Base-by-base conservation (phyloP, 2,797 vertebrate genomes). In the Gallinago solitaria region DNA sequence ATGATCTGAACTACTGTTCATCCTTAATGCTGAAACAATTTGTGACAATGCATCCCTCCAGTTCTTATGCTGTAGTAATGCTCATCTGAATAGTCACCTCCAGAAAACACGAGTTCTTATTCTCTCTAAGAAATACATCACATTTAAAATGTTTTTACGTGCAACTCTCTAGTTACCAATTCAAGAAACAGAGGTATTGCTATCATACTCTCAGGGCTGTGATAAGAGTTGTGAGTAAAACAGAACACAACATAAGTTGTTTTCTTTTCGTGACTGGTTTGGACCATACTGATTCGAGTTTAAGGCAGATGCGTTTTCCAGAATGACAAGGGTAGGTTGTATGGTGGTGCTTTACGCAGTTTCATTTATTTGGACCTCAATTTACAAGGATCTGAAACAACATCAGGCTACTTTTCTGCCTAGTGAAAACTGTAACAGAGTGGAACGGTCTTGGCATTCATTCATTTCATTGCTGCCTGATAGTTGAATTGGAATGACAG, bases 371-470 rank as follows among this genome's bases (percentile, higher is more conserved):
- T 83, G 39, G 25, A 45, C 71, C 51, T 82, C 68, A 53, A 12
- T 91, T 96, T 95, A 67, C 11, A 73, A 79, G 56, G 57, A 63
- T 91, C 37, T 78, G 84, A 96, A 96, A 95, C n/a, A 50, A 64
- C 6, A 9, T 70, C 63, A 78, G 50, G 47, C 77, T 79, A 75
- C 75, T 93, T 45, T 93, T 90, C 37, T 86, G 41, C 33, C 24
- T 35, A 56, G n/a, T 71, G 37, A 82, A 87, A 61, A 86, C 17
- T 50, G 1, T 45, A 81, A n/a, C 0, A 4, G 37, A 24, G 57
- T 79, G 45, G 48, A 76, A 21, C 2, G 9, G 30, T 78, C 69
- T 60, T 69, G 50, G 41, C 16, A 23, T 91, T 83, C 37, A 27
- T 83, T 75, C 19, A 10, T 48, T 39, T 79, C 20, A 1, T 15